Conservation (phyloP, 1,140 invertebrate species). For the Drosophila aff. region DNA sequence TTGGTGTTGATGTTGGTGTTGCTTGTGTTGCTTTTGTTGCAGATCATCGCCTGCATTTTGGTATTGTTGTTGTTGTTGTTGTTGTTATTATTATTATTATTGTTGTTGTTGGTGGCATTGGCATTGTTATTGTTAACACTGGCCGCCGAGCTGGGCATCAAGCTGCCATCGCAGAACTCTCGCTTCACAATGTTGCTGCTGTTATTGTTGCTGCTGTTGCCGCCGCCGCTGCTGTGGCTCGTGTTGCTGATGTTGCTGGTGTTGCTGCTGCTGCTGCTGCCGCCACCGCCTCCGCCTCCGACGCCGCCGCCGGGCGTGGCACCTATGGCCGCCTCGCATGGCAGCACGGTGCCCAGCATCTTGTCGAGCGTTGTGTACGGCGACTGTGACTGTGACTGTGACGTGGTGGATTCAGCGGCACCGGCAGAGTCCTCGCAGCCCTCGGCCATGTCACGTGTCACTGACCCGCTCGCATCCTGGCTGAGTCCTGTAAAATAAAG, state of each 20-base stretch:
- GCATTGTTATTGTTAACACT: slow-evolving; percentile 62
- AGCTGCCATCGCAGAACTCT: slow-evolving; percentile 78
- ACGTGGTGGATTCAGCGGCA: slow-evolving; percentile 76
- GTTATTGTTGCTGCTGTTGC: slow-evolving; percentile 21
- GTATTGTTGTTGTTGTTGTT: slow-evolving; percentile 65
- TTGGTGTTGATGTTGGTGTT: slow-evolving; percentile 6
- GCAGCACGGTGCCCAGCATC: slow-evolving; percentile 84
- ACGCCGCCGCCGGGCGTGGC: slow-evolving; percentile 60
- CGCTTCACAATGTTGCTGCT: slow-evolving; percentile 75
- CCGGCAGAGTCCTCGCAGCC: slow-evolving; percentile 83
- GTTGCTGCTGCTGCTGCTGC: slow-evolving; percentile 44
- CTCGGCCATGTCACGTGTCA: slow-evolving; percentile 83
- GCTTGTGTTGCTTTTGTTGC: slow-evolving; percentile 45
- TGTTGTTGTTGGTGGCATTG: slow-evolving; percentile 52
- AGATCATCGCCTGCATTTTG: slow-evolving; percentile 62
- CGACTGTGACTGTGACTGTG: slow-evolving; percentile 67
- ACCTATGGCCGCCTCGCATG: slow-evolving; percentile 80
- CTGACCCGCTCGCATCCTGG: slow-evolving; percentile 63
- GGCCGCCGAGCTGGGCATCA: slow-evolving; percentile 63
- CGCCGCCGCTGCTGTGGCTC: slow-evolving; percentile 50
- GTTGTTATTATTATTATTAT: slow-evolving; percentile 41
- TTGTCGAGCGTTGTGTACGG: slow-evolving; percentile 67
- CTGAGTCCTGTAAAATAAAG: slow-evolving; percentile 36
- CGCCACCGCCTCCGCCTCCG: slow-evolving; percentile 27
- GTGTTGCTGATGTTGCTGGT: slow-evolving; percentile 45